A percentile compares a stretch with the other conserved stretches of the same genome.
Conservation (phyloP, 2,113 vertebrate genomes). For the Sebastes fasciatus region DNA sequence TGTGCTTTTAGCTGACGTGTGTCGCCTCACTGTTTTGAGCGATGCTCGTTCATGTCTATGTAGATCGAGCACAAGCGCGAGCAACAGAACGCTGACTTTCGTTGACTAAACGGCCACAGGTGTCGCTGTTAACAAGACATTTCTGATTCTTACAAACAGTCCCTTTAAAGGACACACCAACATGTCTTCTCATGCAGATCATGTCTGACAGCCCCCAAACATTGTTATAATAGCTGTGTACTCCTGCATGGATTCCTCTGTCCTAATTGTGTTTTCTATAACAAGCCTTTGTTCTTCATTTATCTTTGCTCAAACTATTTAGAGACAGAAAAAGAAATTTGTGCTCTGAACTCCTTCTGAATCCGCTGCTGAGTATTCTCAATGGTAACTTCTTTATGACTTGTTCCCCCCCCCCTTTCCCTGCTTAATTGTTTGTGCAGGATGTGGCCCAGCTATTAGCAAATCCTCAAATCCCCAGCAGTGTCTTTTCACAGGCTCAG, state of each 20-base stretch:
- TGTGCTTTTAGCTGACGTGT: too few species aligned
- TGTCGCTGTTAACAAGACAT: too few species aligned
- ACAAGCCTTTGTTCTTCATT: constrained; percentile 52
- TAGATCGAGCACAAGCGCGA: too few species aligned
- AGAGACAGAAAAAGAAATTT: neutral
- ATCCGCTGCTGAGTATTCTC: constrained; percentile 4
- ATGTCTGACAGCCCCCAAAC: constrained; percentile 11
- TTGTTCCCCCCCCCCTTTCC: neutral
- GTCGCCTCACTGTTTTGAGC: too few species aligned
- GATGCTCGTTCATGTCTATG: too few species aligned
- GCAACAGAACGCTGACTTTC: too few species aligned
- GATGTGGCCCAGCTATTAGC: constrained; percentile 46
- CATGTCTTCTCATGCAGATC: constrained; percentile 12
- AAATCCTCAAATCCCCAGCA: constrained; percentile 51
- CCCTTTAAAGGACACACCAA: too few species aligned
- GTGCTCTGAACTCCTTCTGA: neutral
- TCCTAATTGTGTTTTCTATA: constrained; percentile 35
- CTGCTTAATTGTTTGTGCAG: constrained; percentile 49
- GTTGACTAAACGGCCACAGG: too few species aligned
- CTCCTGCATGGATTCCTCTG: neutral
- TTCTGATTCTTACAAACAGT: too few species aligned
- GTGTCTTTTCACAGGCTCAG: constrained; percentile 16
- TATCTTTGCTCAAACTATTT: constrained; percentile 40
- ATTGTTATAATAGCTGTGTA: constrained; percentile 16
- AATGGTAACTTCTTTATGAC: neutral